Evolutionary conservation across 2,113 vertebrate species (phyloP).

Genomic region (Anhinga anhinga): DNA sequence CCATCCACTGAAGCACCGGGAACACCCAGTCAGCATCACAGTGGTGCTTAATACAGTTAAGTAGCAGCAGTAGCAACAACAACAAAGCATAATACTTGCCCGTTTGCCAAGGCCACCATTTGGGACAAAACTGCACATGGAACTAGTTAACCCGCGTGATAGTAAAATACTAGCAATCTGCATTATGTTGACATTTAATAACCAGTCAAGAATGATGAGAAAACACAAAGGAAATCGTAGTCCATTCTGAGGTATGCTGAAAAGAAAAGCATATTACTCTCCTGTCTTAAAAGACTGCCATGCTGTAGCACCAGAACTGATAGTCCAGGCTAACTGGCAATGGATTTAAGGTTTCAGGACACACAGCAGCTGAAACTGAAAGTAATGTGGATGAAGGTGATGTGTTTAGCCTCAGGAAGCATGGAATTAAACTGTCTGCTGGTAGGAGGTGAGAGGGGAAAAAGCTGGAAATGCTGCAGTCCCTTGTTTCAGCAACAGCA

Average conservation of each 20-base stretch:
- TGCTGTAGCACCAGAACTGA: background rate
- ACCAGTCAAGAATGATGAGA: background rate
- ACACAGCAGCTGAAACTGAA: background rate
- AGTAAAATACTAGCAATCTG: conserved; percentile 4
- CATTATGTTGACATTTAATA: conserved; percentile 12
- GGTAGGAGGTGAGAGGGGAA: background rate
- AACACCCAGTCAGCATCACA: background rate
- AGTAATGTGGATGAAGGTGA: conserved; percentile 11
- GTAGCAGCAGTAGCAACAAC: background rate
- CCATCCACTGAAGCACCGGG: background rate
- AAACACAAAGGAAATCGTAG: background rate
- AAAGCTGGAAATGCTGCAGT: background rate
- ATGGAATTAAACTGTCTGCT: conserved; percentile 31
- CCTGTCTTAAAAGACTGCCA: background rate
- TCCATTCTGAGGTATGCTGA: background rate
- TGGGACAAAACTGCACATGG: background rate
- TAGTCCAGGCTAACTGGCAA: background rate
- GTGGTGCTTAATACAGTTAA: background rate
- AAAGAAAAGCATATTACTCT: background rate
- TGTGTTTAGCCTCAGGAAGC: conserved; percentile 29
- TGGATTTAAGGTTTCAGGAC: background rate
- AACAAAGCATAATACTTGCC: background rate
- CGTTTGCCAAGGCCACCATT: background rate
- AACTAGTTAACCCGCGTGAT: background rate
- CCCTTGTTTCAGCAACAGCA: background rate